Base-by-base conservation (phyloP, 2,797 vertebrate species). In the Peromyscus melanophrys region DNA sequence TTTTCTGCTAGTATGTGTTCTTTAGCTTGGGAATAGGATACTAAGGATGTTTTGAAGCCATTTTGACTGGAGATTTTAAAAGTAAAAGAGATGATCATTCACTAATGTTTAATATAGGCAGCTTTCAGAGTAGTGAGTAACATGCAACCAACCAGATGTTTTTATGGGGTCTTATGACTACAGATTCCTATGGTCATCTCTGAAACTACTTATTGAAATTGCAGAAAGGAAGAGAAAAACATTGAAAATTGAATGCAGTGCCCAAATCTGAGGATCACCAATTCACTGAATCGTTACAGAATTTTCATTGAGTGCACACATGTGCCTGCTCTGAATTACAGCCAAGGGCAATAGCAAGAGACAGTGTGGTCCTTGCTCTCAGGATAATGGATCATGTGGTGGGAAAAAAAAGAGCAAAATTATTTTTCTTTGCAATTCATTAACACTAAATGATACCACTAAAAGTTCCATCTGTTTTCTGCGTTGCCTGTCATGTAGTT, bases 51-150 rank as follows among this genome's bases (percentile, higher is more conserved):
- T 59, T 77, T 49, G 71, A 52, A 85, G n/a, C 14, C 40, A 86
- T 52, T 81, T 93, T 82, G 81, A 67, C 43, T 95, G 12, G 61
- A 57, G 29, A 83, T 94, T 91, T 46, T 67, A 85, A 97, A 83
- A 6, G 52, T 46, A 37, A 55, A 59, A 95, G 23, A 65, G 40
- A 27, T 81, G 21, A 61, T 82, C 4, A 52, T 82, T 57, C n/a
- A 87, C 14, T 61, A 83, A 83, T 83, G 4, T 16, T 29, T 71
- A 43, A 52, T 34, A 3, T 89, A 85, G 25, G 19, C 65, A 57
- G 21, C 29, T 76, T 94, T 92, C 34, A 75, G 43, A 82, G 34
- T 67, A 31, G 12, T 55, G 7, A 31, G 16, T 43, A 4, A 17
- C 73, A 83, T 83, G n/a, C 49, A 84, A 23, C 13, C 23, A 37